Percentiles rank a stretch among this genome's conserved stretches.
Evolutionary conservation across 2,888 invertebrate genomes (phyloP).

Genomic region (Drosophila lacicola): DNA sequence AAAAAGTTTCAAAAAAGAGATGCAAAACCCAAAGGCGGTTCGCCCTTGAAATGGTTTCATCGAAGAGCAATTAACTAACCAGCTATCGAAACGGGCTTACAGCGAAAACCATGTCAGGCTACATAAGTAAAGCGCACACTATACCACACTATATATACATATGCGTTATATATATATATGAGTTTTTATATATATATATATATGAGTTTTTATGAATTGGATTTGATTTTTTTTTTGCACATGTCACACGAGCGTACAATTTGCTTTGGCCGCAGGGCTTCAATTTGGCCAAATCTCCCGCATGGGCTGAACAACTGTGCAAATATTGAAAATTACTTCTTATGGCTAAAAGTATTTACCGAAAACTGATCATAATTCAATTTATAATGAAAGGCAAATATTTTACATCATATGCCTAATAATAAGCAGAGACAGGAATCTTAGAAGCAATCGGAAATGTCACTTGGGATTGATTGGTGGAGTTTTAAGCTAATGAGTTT

Average conservation of each 20-base stretch:
- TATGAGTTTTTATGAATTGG: slow-evolving; percentile 6
- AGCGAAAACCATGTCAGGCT: slow-evolving; percentile 44
- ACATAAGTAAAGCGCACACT: slow-evolving; percentile 11
- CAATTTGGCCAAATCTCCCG: slow-evolving; percentile 4
- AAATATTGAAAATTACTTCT: slow-evolving; percentile 41
- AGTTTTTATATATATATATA: slow-evolving; percentile 1
- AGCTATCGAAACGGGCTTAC: slow-evolving; percentile 51
- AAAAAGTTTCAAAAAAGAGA: slow-evolving; percentile 32
- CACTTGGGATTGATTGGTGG: neutral
- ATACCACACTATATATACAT: slow-evolving; percentile 4
- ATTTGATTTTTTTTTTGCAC: slow-evolving; percentile 43
- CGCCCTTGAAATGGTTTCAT: slow-evolving; percentile 75
- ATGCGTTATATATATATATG: slow-evolving; percentile 2
- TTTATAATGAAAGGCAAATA: slow-evolving; percentile 12
- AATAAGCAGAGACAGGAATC: neutral
- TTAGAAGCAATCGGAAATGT: neutral
- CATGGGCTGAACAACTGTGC: slow-evolving; percentile 32
- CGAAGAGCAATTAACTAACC: slow-evolving; percentile 67
- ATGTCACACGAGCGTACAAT: slow-evolving; percentile 34
- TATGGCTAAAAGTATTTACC: slow-evolving; percentile 32
- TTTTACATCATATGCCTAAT: neutral
- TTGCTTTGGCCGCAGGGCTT: slow-evolving; percentile 25
- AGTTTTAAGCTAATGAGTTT: neutral
- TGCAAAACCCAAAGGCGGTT: slow-evolving; percentile 57
- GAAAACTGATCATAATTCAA: slow-evolving; percentile 15